phyloP scores from a whole-genome alignment of 2,888 invertebrate genomes.

The Pegoplata infirma region DNA sequence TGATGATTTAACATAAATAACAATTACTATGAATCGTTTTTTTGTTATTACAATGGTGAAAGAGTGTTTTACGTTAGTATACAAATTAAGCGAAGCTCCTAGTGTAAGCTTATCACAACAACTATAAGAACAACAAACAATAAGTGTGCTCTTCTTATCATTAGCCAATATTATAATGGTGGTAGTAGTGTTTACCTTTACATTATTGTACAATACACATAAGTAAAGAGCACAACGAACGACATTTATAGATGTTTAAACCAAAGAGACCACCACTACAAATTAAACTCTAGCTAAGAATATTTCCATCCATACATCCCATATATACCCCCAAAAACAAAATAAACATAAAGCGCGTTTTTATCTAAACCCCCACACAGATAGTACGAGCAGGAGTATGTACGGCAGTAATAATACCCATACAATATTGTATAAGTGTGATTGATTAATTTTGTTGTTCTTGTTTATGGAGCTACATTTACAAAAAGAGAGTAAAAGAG shows the following conservation, averaged over 20 bases:
- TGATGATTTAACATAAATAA: background rate
- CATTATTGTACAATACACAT: constrained; percentile 27
- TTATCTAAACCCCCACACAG: constrained; percentile 58
- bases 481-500: constrained; percentile 28
- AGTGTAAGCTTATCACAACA: constrained; percentile 54
- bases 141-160: constrained; percentile 37
- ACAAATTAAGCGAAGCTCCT: constrained; percentile 48
- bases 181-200: constrained; percentile 41
- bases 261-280: constrained; percentile 39
- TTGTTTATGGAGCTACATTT: too few species aligned
- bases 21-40: background rate
- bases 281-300: constrained; percentile 35
- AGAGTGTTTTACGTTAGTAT: constrained; percentile 28
- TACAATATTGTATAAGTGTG: constrained; percentile 2
- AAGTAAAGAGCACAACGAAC: constrained; percentile 19
- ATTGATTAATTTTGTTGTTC: constrained; percentile 16
- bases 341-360: constrained; percentile 55
- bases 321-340: constrained; percentile 41
- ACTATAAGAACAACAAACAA: constrained; percentile 21
- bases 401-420: background rate
- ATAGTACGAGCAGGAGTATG: background rate
- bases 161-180: constrained; percentile 41
- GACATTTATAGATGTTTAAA: constrained; percentile 6
- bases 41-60: constrained; percentile 39
- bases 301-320: constrained; percentile 9